Base-by-base conservation (phyloP, 1,140 invertebrate species). In the Glossosoma conforme region DNA sequence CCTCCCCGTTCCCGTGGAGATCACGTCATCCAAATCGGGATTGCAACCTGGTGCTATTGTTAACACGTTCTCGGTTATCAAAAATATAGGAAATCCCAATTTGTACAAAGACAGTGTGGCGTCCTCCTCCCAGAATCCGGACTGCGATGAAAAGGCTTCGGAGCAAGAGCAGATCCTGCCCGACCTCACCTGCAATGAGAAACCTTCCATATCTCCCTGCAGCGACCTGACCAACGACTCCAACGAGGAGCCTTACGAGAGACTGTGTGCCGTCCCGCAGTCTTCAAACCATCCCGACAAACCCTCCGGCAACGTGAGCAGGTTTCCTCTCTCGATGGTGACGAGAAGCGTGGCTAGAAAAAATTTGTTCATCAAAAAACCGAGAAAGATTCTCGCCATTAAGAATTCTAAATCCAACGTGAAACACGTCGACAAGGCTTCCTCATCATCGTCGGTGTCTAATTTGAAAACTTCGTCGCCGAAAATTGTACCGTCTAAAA, bases 131-230 rank as follows among this genome's bases (percentile, higher is more conserved):
- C 22, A 35, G 22, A 43, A 42, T 15, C 19, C 19, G 13, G 52
- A 55, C 47, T 41, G 60, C 30, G 65, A 67, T 53, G 64, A 52
- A 54, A 69, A 69, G 58, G 59, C 70, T 40, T 66, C 69, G 18
- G 61, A 60, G 19, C 69, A 72, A 21, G 69, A 61, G 49, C 69
- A 65, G 56, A 63, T 68, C 14, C 62, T 74, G 22, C 70, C 70
- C 44, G 71, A 75, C 58, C 62, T 74, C 41, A 74, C 70, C 48
- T 74, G 70, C 54, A 73, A 74, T 58, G 70, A 75, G 47, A 75
- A 75, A 45, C 66, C 69, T 22, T 72, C 71, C 9, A 70, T 72
- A 57, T 74, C 71, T 30, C 71, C 77, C 56, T 60, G 70, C 69
- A 62, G 64, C 70, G 61, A 75, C 64, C 54, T 72, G 60, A 65